These are phyloP conservation scores for Takifugu flavidus DNA, from an alignment of 2,113 vertebrate species.

Conservation along the genomic window DNA sequence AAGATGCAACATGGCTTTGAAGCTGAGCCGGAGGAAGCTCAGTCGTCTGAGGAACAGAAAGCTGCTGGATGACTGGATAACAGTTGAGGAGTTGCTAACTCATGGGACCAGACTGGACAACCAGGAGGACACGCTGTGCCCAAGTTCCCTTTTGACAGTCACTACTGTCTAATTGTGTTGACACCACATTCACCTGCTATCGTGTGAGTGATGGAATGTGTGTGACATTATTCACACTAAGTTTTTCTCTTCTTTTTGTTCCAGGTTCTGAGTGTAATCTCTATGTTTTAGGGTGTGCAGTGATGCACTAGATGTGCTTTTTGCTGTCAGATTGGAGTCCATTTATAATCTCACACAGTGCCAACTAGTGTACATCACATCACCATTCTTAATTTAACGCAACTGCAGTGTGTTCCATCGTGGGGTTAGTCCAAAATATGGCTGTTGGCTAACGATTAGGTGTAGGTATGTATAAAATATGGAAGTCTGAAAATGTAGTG, in stretches of 20 bases:
- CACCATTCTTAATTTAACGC: background rate
- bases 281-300: background rate
- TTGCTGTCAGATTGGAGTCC: too few species aligned
- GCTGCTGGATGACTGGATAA: constrained; percentile 79
- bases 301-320: too few species aligned
- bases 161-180: constrained; percentile 69
- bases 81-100: constrained; percentile 77
- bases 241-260: constrained; percentile 10
- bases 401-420: background rate
- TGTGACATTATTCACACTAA: constrained; percentile 7
- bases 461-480: background rate
- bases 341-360: too few species aligned
- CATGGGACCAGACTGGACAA: constrained; percentile 65
- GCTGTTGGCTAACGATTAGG: background rate
- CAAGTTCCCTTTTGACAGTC: constrained; percentile 75
- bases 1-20: constrained; percentile 63
- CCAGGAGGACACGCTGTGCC: constrained; percentile 53
- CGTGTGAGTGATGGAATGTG: background rate
- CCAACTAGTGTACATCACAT: too few species aligned
- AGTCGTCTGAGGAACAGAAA: constrained; percentile 76
- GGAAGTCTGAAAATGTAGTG: too few species aligned
- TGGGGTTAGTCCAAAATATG: too few species aligned
- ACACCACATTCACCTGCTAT: constrained; percentile 27
- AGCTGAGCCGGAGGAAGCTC: constrained; percentile 76
- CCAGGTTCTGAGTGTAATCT: constrained; percentile 1